Evolutionary conservation across 2,888 invertebrate genomes (phyloP).

Genomic region (Dasysyrphus albostriatus): DNA sequence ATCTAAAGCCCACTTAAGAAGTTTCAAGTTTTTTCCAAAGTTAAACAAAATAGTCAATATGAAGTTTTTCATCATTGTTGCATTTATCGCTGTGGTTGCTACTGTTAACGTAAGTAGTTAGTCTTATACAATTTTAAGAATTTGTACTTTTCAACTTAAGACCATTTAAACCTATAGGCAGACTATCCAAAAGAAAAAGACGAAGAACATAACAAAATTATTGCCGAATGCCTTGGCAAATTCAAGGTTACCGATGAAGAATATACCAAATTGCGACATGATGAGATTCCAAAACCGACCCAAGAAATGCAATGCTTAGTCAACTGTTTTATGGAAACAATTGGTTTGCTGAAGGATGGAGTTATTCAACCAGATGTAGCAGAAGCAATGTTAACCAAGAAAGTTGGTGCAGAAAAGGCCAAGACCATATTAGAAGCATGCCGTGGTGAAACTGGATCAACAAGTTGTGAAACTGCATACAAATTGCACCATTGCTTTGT

Average conservation of each 20-base stretch:
- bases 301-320: conserved; percentile 4
- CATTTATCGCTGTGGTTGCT: neutral
- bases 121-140: neutral
- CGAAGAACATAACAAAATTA: conserved; percentile 2
- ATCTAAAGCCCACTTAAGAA: neutral
- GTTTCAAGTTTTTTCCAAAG: neutral
- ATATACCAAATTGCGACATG: neutral
- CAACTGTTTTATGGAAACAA: neutral
- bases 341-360: neutral
- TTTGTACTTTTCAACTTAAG: neutral
- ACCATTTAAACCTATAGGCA: neutral
- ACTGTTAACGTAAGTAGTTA: neutral
- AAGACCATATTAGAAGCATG: neutral
- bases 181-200: conserved; percentile 7
- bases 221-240: neutral
- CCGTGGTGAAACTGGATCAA: neutral
- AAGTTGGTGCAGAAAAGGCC: neutral
- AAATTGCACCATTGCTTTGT: conserved; percentile 7
- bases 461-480: conserved; percentile 2
- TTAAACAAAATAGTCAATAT: neutral
- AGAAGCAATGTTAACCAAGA: neutral
- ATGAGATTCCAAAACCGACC: neutral
- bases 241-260: conserved; percentile 14
- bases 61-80: neutral
- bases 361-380: neutral